Base-by-base conservation (phyloP, 2,888 invertebrate genomes). In the Mayetiola destructor region DNA sequence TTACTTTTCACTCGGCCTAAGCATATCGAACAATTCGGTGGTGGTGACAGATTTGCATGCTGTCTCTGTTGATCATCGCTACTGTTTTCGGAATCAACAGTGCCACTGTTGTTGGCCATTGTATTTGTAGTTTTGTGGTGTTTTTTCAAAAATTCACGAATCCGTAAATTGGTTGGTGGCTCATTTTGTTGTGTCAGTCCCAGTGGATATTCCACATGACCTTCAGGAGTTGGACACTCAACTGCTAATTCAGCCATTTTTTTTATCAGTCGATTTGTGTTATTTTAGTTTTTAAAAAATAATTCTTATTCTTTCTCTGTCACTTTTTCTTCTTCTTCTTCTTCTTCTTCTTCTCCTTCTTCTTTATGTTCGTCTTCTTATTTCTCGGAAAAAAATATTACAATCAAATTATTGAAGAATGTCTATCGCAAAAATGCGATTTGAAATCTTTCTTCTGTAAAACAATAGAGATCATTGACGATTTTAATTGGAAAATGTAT, bases 1-100 rank as follows among this genome's bases (percentile, higher is more conserved):
- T 88, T 91, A 68, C 94, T 90, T 58, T 81, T 80, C 65, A 90
- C 82, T 61, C 82, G 81, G 21, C 89, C 89, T 59, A 95, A 78
- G 66, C 95, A 95, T 67, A 95, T 95, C 54, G 93, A 87, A 77
- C 95, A 95, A 68, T 88, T 88, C 3, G 88, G 85, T 1, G 88
- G 88, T 1, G 90, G 88, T 27, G 86, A 85, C 10, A 71, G 68
- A 72, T 3, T 53, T 3, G 29, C 53, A 2, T 27, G 3, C 30
- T 32, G 53, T n/a, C 53, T 29, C 29, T 52, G 52, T 52, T 53
- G 30, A 18, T 74, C 76, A 61, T 75, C 76, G 59, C 73, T 42
- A 6, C 39, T 37, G 23, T 56, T 56, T 16, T 29, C 56, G 3
- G 29, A 29, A 16, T 39, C 56, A 16, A 16, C 36, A 12, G 27